Evolutionary conservation across 2,113 vertebrate species (phyloP).

Genomic region (Calidris pygmaea): DNA sequence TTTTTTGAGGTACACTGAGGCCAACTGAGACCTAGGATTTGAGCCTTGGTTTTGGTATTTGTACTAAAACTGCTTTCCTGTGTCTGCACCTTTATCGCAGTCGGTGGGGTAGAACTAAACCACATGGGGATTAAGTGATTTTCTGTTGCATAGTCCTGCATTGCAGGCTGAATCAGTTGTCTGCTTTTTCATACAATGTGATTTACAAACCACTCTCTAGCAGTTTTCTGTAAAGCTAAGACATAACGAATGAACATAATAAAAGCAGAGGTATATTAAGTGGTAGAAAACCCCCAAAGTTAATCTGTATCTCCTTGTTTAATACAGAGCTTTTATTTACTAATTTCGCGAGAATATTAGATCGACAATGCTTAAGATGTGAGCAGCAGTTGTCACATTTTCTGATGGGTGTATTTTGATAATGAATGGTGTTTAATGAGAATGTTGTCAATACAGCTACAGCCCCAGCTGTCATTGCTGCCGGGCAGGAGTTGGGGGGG

Average conservation of each 20-base stretch:
- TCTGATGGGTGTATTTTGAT: slow-evolving; percentile 15
- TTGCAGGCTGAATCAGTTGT: not conserved
- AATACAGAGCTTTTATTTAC: not conserved
- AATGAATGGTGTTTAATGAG: slow-evolving; percentile 22
- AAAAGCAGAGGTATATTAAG: not conserved
- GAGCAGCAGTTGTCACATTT: not conserved
- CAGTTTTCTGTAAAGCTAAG: not conserved
- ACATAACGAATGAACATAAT: not conserved
- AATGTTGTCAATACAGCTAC: not conserved
- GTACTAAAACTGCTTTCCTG: not conserved
- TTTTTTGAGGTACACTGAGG: not conserved
- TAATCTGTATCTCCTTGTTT: not conserved
- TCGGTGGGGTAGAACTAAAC: slow-evolving; percentile 21
- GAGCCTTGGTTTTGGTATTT: slow-evolving; percentile 7
- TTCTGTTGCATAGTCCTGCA: not conserved
- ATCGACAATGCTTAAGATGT: not conserved
- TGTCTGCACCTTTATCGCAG: not conserved
- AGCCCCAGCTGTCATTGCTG: slow-evolving; percentile 16
- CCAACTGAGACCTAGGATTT: not conserved
- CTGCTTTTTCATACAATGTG: not conserved
- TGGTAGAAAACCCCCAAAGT: not conserved
- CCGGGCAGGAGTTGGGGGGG: not conserved
- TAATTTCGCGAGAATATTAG: not conserved
- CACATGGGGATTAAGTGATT: slow-evolving; percentile 11
- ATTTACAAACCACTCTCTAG: not conserved